Base-by-base conservation (phyloP, 2,888 invertebrate genomes). In the Polydrusus tereticollis region DNA sequence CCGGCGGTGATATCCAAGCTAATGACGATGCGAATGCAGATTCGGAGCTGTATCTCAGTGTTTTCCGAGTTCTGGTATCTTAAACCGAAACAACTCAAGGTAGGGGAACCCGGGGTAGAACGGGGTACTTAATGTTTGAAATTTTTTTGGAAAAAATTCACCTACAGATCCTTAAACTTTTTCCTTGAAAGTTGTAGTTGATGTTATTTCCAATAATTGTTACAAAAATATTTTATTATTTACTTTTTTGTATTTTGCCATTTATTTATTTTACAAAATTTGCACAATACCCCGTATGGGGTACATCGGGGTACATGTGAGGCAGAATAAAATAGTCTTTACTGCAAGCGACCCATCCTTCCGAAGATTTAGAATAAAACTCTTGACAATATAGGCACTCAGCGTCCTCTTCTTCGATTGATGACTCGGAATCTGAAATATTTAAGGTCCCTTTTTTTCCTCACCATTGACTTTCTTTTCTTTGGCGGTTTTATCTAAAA, bases 361-460 rank as follows among this genome's bases (percentile, higher is more conserved):
- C 47, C 47, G 45, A 14, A 45, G 45, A 45, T 45, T 45, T 45
- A 7, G 3, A 45, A 45, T 45, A 45, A 14, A 33, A 33, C 6
- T 33, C 33, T 8, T 33, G 29, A 21, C 58, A 58, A 33, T 58
- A 58, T 33, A 58, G 36, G 21, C 58, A 58, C 21, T 57, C 57
- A 6, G 14, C 57, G 29, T 57, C 57, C 26, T 57, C 57, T 57
- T 57, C 26, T 23, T 57, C 26, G n/a, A 16, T 5, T 57, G 10
- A 47, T 47, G 10, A 29, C 29, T 29, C 29, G 20, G 10, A 18
- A 47, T 8, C 16, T 18, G 18, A 26, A 23, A 52, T 20, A 20
- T 52, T 52, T 16, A 29, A 16, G 55, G 29, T 14, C 14, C 3
- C 33, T 29, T 18, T 57, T 8, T 26, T 14, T 57, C 33, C 26